phyloP scores from a whole-genome alignment of 2,888 invertebrate species.

The Caenorhabditis sulstoni region DNA sequence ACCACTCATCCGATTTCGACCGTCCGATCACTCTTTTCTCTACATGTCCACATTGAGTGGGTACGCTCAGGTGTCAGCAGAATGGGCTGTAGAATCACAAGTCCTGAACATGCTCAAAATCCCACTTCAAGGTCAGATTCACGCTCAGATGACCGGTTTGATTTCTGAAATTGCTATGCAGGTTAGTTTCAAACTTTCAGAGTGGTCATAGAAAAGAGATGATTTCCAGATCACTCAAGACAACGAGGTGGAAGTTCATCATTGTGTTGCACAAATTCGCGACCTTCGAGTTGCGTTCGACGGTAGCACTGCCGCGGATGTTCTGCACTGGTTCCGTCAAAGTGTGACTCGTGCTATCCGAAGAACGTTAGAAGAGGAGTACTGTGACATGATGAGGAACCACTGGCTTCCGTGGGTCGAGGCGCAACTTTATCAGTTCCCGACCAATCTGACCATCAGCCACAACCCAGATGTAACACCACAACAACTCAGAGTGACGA shows the following conservation, averaged over 20 bases:
- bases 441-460: constrained; percentile 71
- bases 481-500: too few relatives aligned
- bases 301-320: constrained; percentile 66
- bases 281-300: constrained; percentile 65
- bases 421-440: constrained; percentile 74
- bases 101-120: constrained; percentile 71
- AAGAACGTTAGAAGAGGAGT: constrained; percentile 75
- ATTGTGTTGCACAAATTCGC: constrained; percentile 74
- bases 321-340: constrained; percentile 76
- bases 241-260: constrained; percentile 73
- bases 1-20: constrained; percentile 74
- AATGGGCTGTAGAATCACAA: constrained; percentile 73
- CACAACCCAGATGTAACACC: constrained; percentile 66
- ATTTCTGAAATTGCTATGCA: constrained; percentile 76
- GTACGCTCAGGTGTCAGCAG: constrained; percentile 73
- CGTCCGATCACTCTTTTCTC: constrained; percentile 74
- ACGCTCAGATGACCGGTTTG: constrained; percentile 75
- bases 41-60: constrained; percentile 77
- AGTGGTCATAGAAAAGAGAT: neutral
- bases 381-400: constrained; percentile 73
- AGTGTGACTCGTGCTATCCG: constrained; percentile 72
- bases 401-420: constrained; percentile 77
- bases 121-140: constrained; percentile 73
- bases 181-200: constrained; percentile 39
- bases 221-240: constrained; percentile 66